Evolutionary conservation across 2,888 invertebrate species (phyloP), one percentile per base, ranked within the genome.

Genomic region (Pachymerium ferrugineum): DNA sequence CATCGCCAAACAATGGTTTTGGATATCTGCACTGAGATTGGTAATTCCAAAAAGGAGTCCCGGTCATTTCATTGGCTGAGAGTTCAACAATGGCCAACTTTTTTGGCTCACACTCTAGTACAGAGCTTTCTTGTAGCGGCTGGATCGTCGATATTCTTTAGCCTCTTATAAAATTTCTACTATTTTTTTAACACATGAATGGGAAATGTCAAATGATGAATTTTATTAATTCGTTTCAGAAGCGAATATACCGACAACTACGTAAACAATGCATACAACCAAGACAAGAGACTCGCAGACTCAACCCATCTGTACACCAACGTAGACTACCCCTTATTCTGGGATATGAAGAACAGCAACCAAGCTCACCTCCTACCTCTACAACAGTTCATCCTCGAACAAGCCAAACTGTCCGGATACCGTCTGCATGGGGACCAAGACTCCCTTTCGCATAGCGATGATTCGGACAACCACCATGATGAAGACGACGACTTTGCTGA

Each of bases 381-480:
- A 76, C 93, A 93, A 82, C 92, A 93, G 83, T 94, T 93, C 80
- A 90, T 94, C 78, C 86, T 94, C 79, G 93, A 93, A 80, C 94
- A 94, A 83, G 91, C 91, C 0, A 90, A 91, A 79, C 83, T 89
- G 68, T 89, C 89, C 75, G 89, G 89, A 88, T 88, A 89, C 77
- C 88, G 89, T 38, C 88, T 89, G 79, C 86, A 88, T 81, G 85
- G 85, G 77, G 85, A 85, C 8, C 90, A 90, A 2, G 91, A 90
- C 79, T 91, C 91, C 72, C 88, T 91, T 77, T 90, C 75, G 3
- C 75, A 74, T 29, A 75, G 75, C 33, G 75, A 75, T 31, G 91
- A 91, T 31, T 83, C 83, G n/a, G 81, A 82, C 22, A 76, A 74
- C 5, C 78, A 77, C 72, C 77, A 77, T 8, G 77, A 77, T 25